Evolutionary conservation across 1,140 invertebrate species (phyloP), one percentile per base, ranked within the genome.

Genomic region (Brachionus sp.): DNA sequence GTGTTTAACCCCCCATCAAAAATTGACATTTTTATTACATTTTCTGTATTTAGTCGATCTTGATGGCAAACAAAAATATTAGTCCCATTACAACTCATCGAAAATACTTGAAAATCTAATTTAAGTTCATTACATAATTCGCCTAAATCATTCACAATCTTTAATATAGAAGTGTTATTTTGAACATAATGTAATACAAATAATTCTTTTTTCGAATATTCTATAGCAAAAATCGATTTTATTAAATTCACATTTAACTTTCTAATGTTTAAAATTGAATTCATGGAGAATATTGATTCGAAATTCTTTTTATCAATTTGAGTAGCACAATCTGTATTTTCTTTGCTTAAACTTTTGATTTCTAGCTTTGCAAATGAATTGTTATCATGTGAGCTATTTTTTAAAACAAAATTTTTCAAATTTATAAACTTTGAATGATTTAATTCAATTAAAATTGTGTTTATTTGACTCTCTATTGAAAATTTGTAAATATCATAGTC

Each of bases 211-310:
- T 19, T 39, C 16, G 13, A 35, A 16, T 42, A 4, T 16, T 70
- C 66, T 39, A 70, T 50, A 25, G 16, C 9, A 23, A 29, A 50
- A 62, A 70, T 39, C 37, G 66, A 37, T 70, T 39, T 37, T 16
- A 70, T 70, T 19, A 44, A 13, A 39, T 70, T 70, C 9, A 13
- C 33, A 16, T 42, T 25, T 13, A 44, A 10, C 9, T 12, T 75
- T 75, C 23, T 46, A 13, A 75, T 46, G 16, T 75, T 35, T 3
- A 75, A n/a, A 75, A 75, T 75, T 29, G 70, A 75, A 46, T 75
- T 25, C 70, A 75, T 75, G 29, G 70, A 46, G 44, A 75, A 75
- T 37, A 46, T 23, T 75, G 70, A 46, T 68, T 68, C 5, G 13
- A 35, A 68, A 46, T 25, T 44, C 9, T 44, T 46, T 25, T 5